Base-by-base conservation (phyloP, 2,888 invertebrate genomes). In the Chironomus tentans region DNA sequence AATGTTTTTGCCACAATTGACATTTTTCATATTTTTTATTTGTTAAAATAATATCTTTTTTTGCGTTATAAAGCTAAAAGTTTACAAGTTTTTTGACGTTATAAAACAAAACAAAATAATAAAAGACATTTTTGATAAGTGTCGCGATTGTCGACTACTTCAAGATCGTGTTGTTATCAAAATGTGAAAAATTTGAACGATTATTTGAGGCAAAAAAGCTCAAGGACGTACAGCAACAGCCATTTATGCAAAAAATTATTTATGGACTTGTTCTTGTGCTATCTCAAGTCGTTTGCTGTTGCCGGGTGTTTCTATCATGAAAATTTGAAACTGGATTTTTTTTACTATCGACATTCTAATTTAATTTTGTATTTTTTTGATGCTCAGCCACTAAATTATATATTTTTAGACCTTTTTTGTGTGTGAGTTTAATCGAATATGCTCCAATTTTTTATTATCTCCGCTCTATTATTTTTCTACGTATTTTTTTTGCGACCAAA, bases 161-260 rank as follows among this genome's bases (percentile, higher is more conserved):
- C 38, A 38, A 38, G 38, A 38, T 38, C 38, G 38, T 50, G 50
- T 50, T 50, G 2, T 50, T 50, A 15, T 50, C 15, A 15, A n/a
- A 50, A 50, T 15, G 3, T 10, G 10, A 38, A 38, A 38, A 15
- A 56, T 50, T 15, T 50, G 15, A 56, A 7, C 7, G 50, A 50
- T 15, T 15, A 2, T 3, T 15, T 50, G 56, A 15, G 7, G n/a
- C 4, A 50, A 15, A 56, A 15, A 62, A 62, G 5, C 18, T 62
- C 62, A 62, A 65, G 13, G n/a, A 56, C 18, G 56, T 4, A 56
- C 56, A 56, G 1, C n/a, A 18, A 56, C 56, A 56, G 18, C 5
- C 18, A 24, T 65, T 65, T 65, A 65, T 65, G 65, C 24, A 65
- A 65, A 62, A 62, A 50, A n/a, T 15, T 65, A 65, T 65, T 65